phyloP scores from a whole-genome alignment of 2,888 invertebrate genomes.

The Lordiphosa andalusiaca region DNA sequence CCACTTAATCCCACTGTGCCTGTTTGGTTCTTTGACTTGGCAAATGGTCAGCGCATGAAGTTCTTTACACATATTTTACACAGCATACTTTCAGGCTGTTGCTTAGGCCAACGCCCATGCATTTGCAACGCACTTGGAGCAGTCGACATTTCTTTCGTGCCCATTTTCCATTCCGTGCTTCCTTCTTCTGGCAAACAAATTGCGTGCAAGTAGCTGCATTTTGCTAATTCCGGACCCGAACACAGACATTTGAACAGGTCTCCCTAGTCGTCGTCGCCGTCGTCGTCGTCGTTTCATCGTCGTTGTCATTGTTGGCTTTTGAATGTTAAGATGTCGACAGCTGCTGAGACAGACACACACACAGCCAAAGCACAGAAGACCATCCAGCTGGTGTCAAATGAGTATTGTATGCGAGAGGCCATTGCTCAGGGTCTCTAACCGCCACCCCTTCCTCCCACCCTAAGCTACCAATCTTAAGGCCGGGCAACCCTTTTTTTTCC shows the following conservation, averaged over 20 bases:
- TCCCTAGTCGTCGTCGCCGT: constrained; percentile 19
- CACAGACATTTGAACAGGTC: constrained; percentile 51
- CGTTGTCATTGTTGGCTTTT: constrained; percentile 70
- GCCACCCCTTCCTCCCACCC: constrained; percentile 3
- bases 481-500: constrained; percentile 34
- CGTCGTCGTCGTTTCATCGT: constrained; percentile 10
- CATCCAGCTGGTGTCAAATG: constrained; percentile 59
- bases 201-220: constrained; percentile 71
- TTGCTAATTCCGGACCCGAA: constrained; percentile 64
- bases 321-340: constrained; percentile 73
- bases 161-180: constrained; percentile 4
- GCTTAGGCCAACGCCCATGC: constrained; percentile 50
- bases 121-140: constrained; percentile 35
- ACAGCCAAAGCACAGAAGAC: constrained; percentile 22
- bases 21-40: constrained; percentile 44
- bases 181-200: constrained; percentile 35
- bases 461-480: constrained; percentile 2
- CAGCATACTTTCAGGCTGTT: constrained; percentile 61
- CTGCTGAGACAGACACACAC: constrained; percentile 48
- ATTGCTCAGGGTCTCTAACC: constrained; percentile 43
- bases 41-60: constrained; percentile 52
- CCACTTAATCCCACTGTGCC: constrained; percentile 1
- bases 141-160: constrained; percentile 14
- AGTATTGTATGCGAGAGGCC: constrained; percentile 50
- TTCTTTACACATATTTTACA: constrained; percentile 16